Evolutionary conservation across 2,888 invertebrate genomes (phyloP).

Genomic region (Tetranychus piercei): DNA sequence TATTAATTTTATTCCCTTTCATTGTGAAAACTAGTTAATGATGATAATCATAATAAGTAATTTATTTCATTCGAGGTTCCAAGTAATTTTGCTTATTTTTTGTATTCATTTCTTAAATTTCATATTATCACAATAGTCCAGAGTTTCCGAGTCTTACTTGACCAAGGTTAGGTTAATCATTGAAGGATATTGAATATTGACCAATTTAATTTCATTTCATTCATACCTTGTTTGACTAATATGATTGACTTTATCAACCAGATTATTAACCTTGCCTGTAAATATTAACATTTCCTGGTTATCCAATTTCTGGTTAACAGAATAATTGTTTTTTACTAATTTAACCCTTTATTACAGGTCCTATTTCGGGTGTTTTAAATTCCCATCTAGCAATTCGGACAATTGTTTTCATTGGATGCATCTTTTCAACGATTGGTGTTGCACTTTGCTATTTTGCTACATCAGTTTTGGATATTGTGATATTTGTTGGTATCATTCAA

Average conservation of each 20-base stretch:
- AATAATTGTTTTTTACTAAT: not conserved
- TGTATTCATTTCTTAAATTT: not conserved
- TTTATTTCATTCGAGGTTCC: not conserved
- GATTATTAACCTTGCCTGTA: not conserved
- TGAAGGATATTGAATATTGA: not conserved
- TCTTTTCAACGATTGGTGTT: constrained; percentile 21
- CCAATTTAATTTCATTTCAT: not conserved
- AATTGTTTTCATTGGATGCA: constrained; percentile 21
- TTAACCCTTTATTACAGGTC: constrained; percentile 16
- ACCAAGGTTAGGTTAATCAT: not conserved
- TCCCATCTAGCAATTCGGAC: constrained; percentile 19
- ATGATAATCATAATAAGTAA: not conserved
- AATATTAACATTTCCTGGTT: not conserved
- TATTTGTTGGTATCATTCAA: constrained; percentile 25
- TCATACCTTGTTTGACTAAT: not conserved
- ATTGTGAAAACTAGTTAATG: not conserved
- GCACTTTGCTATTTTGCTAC: constrained; percentile 23
- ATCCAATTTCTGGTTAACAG: not conserved
- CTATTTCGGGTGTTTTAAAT: constrained; percentile 22
- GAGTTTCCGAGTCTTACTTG: not conserved
- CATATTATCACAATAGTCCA: not conserved
- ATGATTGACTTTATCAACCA: not conserved
- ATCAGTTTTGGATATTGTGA: constrained; percentile 21
- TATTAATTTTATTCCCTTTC: not conserved
- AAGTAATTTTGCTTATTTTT: not conserved